Percentiles rank a stretch among this genome's conserved stretches.
These are phyloP conservation scores for Spilosoma lubricipeda DNA, from an alignment of 2,888 invertebrate species.

Conservation along the genomic window DNA sequence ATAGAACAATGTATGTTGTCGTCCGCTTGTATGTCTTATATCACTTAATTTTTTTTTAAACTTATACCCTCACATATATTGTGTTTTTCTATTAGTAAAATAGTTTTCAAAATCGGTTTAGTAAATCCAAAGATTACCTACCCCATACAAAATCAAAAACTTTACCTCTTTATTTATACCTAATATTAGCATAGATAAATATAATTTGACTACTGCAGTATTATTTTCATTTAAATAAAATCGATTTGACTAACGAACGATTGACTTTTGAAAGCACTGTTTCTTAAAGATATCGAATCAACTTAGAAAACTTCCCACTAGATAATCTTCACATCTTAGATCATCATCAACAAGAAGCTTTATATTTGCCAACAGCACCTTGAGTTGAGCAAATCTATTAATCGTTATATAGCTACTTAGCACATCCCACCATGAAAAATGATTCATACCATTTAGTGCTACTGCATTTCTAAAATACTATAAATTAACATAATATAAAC, in stretches of 20 bases:
- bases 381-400: slow-evolving; percentile 4
- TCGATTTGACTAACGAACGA: neutral
- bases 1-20: no score
- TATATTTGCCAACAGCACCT: neutral
- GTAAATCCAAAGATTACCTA: no score
- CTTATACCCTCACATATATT: no score
- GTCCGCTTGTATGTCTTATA: no score
- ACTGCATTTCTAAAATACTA: neutral
- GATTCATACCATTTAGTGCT: slow-evolving; percentile 10
- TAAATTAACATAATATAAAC: neutral
- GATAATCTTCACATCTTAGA: slow-evolving; percentile 7
- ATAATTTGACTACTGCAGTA: neutral
- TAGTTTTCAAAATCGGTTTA: no score
- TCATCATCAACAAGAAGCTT: slow-evolving; percentile 2
- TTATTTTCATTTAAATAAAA: neutral
- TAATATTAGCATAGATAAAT: neutral
- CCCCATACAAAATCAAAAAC: no score
- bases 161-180: no score
- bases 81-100: no score
- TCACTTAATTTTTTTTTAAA: no score
- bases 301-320: slow-evolving; percentile 1
- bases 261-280: neutral
- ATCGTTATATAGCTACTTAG: slow-evolving; percentile 1
- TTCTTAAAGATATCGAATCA: neutral
- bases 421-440: neutral